Evolutionary conservation across 2,113 vertebrate species (phyloP), one percentile per base, ranked within the genome.

Genomic region (Petrocephalus zakoni): DNA sequence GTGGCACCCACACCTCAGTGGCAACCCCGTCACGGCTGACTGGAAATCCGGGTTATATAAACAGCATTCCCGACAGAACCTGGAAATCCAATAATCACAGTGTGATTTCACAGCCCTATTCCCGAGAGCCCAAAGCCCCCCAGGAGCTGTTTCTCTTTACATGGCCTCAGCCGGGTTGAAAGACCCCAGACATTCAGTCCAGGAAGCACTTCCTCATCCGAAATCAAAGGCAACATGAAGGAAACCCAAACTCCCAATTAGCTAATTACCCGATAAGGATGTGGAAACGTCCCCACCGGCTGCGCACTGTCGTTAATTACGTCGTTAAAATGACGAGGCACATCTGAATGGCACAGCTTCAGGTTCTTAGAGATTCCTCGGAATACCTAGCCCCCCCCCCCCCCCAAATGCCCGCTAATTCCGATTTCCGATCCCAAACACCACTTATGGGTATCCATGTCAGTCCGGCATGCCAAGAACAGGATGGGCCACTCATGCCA

Each of bases 331-430:
- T 8, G 78, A 64, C 61, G 3, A 55, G 17, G 64, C 42, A 64
- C 25, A 46, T 22, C 37, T 89, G 89, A 92, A 88, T 88, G 49
- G 90, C 89, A 88, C 87, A 75, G 87, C 90, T 90, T 64, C 13
- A 93, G 93, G 94, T 93, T 90, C 93, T 90, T 93, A 89, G 85
- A 93, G 92, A 95, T 94, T 92, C 89, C 72, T 89, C 90, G 90
- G 92, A 92, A 93, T 90, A 88, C 89, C 88, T 82, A 37, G 81
- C 91, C 88, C 90, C 90, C 90, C 93, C 93, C 89, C 52, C 37
- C 46, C 88, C 88, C 82, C 11, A n/a, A n/a, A n/a, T 21, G 22
- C n/a, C 61, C 61, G 90, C 92, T 68, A 85, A 90, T 90, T 89
- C 25, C 8, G 88, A 91, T 90, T 93, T 94, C 92, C 93, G 93